These are phyloP conservation scores for Sciurus vulgaris DNA, from an alignment of 2,797 vertebrate species.

Conservation along the genomic window DNA sequence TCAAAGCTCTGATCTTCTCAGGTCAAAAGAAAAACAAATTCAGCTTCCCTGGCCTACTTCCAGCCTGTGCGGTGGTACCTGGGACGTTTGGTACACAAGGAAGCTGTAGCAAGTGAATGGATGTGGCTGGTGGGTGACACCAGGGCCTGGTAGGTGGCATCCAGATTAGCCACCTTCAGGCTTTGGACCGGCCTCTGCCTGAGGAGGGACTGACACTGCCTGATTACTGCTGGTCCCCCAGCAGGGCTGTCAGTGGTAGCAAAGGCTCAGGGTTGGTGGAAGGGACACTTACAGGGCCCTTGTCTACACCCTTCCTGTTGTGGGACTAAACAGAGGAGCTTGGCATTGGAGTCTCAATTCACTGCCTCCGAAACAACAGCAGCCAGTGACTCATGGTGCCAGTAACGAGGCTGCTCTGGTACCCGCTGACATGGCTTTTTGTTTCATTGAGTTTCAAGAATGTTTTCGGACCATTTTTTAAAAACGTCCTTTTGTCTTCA, in stretches of 20 bases:
- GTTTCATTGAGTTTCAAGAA: constrained; percentile 67
- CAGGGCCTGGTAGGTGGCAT: no score
- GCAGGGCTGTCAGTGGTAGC: background rate
- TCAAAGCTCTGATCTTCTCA: constrained; percentile 22
- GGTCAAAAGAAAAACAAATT: background rate
- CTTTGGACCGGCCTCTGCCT: background rate
- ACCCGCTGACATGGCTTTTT: constrained; percentile 74
- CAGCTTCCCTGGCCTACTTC: background rate
- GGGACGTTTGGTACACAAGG: background rate
- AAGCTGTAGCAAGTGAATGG: background rate
- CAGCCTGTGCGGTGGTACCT: no score
- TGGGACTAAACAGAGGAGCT: constrained; percentile 57
- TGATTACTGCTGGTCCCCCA: background rate
- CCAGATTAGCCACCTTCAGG: background rate
- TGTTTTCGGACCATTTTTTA: constrained; percentile 35
- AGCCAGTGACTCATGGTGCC: constrained; percentile 30
- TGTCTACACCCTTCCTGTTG: constrained; percentile 9
- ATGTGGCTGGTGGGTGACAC: background rate
- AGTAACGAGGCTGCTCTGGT: constrained; percentile 53
- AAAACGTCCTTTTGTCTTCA: constrained; percentile 67
- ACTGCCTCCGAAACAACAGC: constrained; percentile 56
- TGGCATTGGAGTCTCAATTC: constrained; percentile 56
- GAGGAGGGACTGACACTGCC: background rate
- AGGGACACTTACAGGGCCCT: background rate
- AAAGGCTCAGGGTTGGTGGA: background rate